Evolutionary conservation across 2,113 vertebrate genomes (phyloP).

Genomic region (Meleagris gallopavo): DNA sequence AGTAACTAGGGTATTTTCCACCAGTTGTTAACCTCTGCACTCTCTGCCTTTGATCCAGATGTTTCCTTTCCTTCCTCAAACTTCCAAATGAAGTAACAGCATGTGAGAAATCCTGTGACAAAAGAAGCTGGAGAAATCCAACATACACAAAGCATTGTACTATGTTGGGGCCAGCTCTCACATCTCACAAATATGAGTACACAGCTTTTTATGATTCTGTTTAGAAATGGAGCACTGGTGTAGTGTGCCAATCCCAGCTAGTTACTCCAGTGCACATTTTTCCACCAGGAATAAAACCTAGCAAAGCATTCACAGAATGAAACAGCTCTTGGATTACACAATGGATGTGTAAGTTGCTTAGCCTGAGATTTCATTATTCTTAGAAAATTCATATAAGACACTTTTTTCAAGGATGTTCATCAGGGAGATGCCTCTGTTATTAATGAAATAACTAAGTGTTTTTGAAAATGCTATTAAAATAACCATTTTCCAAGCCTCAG

Average conservation of each 20-base stretch:
- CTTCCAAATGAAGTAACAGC: constrained; percentile 17
- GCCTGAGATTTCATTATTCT: neutral
- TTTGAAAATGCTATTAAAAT: neutral
- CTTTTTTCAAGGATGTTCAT: neutral
- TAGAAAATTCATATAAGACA: neutral
- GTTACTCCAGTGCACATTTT: neutral
- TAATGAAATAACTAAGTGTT: neutral
- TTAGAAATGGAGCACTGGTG: neutral
- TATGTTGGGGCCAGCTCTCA: neutral
- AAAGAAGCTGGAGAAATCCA: constrained; percentile 1
- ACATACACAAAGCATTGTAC: neutral
- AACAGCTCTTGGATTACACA: neutral
- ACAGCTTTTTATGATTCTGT: neutral
- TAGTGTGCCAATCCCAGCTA: neutral
- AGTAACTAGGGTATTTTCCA: constrained; percentile 18
- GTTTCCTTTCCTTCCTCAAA: constrained; percentile 54
- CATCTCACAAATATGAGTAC: neutral
- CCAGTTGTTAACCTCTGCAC: constrained; percentile 35
- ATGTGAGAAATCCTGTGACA: neutral
- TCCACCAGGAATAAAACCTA: neutral
- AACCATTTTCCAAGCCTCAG: neutral
- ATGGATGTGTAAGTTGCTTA: neutral
- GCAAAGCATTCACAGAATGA: neutral
- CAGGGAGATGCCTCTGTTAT: neutral
- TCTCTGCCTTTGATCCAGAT: constrained; percentile 60